Evolutionary conservation across 2,797 vertebrate species (phyloP), one percentile per base, ranked within the genome.

Genomic region (Oophaga sylvatica): DNA sequence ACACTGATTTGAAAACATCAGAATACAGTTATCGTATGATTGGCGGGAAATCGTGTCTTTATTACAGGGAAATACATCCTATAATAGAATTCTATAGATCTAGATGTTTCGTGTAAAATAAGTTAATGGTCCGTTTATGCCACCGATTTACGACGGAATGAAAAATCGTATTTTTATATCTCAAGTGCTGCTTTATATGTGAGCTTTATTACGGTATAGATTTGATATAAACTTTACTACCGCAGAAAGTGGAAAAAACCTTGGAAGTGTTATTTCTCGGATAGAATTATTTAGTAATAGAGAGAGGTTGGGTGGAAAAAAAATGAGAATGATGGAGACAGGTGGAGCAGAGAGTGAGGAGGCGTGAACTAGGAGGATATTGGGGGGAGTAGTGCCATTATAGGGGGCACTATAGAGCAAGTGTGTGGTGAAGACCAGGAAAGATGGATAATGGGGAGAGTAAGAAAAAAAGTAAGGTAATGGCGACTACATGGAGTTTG

Each of bases 171-270:
- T 79, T 59, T 57, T 80, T 48, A 29, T 45, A 73, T 71, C 53
- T 67, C 35, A 80, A 45, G 35, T 45, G 71, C 63, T 80, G 53
- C 31, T 80, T 86, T 80, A 81, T 80, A 80, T 79, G 53, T 13
- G 22, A 59, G 9, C 48, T 86, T 86, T 80, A 86, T 86, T 80
- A 86, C 56, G 56, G 81, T 45, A 80, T 80, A 75, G 68, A 80
- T 80, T 87, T 22, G 62, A 81, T 56, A 81, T 81, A 87, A 87
- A 81, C 67, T 62, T 81, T 81, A 87, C 80, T 62, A 60, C 41
- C 48, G 26, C 26, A 41, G 45, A 68, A 63, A 87, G 77, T 62
- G n/a, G n/a, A n/a, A 82, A 17, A 77, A 76, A 35, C 19, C 17
- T 20, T 20, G 29, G 41, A 17, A 78, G 60, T 56, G 84, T 45